Evolutionary conservation across 2,113 vertebrate genomes (phyloP), one percentile per base, ranked within the genome.

Genomic region (Scartelaos histophorus): DNA sequence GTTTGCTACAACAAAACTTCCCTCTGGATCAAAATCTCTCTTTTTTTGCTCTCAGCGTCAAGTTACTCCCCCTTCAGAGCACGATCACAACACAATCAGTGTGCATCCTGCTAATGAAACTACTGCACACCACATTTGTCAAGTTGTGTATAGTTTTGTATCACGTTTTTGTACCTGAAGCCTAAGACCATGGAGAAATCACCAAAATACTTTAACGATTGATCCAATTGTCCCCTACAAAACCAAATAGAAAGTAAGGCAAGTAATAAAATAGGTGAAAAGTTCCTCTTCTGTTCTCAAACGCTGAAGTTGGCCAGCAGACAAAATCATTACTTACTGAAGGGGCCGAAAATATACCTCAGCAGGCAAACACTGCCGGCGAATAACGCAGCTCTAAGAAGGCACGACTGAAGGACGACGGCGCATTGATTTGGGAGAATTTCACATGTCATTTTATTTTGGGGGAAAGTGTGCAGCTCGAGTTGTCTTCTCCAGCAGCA

Each of bases 261-360:
- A 19, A 62, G 11, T 65, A 74, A 69, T 67, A 19, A 17, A n/a
- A 43, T 12, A 17, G 19, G 10, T 16, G 25, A 51, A 65, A 58
- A 64, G 68, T 69, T 66, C 58, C 25, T 34, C 58, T 49, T 78
- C 49, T 65, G 56, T 54, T 76, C 2, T 21, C 1, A 60, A 56
- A 74, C 53, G 19, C 47, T 21, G 62, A 61, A 58, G 5, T 6
- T 15, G 43, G 35, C 46, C 66, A 22, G 66, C 38, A 49, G 49
- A 75, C 47, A 57, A 24, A 24, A 62, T 66, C 25, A 43, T 24
- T 45, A 35, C 62, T 84, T 47, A 67, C 56, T 66, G 66, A 29
- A 5, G 61, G 10, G 2, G 69, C 57, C 46, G 34, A 54, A 71
- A 29, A 60, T 60, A 49, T 67, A 56, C 57, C 25, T 70, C 11